phyloP scores from a whole-genome alignment of 2,888 invertebrate species.

The Spisula subtruncata region DNA sequence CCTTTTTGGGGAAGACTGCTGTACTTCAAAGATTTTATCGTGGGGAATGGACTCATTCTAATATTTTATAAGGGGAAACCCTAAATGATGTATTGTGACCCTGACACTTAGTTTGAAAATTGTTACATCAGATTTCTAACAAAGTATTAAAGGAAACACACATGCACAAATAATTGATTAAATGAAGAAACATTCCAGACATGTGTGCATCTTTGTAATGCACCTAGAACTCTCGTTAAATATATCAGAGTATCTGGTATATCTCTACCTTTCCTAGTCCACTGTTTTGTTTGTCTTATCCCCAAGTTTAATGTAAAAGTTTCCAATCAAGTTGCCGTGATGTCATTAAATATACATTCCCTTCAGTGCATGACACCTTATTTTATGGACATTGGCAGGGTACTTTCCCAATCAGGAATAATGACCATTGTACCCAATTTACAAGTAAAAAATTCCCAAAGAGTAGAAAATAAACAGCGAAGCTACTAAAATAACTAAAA shows the following conservation, averaged over 20 bases:
- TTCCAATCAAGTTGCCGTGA: background rate
- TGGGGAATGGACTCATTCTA: too few relatives aligned
- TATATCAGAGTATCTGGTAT: background rate
- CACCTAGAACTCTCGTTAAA: background rate
- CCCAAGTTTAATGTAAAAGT: background rate
- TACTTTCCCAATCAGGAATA: too few relatives aligned
- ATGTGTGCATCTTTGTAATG: background rate
- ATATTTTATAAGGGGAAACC: too few relatives aligned
- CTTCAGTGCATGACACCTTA: background rate
- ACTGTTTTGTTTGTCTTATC: too few relatives aligned
- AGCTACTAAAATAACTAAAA: too few relatives aligned
- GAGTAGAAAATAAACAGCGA: too few relatives aligned
- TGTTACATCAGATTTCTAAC: background rate
- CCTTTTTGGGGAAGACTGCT: too few relatives aligned
- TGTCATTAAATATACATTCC: background rate
- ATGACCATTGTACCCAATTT: too few relatives aligned
- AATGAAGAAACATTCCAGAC: background rate
- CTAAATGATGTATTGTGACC: too few relatives aligned
- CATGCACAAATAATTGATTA: background rate
- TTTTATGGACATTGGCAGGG: background rate
- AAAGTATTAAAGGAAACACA: background rate
- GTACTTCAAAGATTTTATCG: too few relatives aligned
- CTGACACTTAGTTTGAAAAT: background rate
- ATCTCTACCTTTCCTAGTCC: background rate
- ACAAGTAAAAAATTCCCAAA: too few relatives aligned